Evolutionary conservation across 2,113 vertebrate species (phyloP), one percentile per base, ranked within the genome.

Genomic region (Lanius ludovicianus): DNA sequence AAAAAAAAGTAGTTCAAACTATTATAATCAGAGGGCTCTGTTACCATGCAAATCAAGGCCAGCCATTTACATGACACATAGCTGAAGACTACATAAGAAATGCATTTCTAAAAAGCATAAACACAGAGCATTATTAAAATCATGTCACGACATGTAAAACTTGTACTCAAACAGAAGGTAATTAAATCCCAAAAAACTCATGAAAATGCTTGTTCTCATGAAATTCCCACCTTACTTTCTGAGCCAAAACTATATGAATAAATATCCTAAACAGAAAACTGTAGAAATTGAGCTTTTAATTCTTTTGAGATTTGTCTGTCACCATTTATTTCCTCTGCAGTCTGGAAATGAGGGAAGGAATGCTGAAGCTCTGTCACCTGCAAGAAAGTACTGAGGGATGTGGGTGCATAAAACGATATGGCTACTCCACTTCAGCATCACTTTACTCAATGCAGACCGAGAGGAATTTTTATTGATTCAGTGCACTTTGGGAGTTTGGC

Each of bases 401-500:
- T 50, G 62, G 83, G 75, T 56, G 67, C 13, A 27, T 78, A 55
- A 84, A 89, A 86, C 0, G 0, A 31, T 67, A 55, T 2, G 12
- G 59, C 63, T 77, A 50, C 63, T 85, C 67, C 60, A 75, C 85
- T 83, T 64, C 42, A 55, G 71, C 33, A 84, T 70, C 47, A 21
- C 90, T 80, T 68, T 78, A 90, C 64, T 86, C 71, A 88, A 4
- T 11, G 64, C 52, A 93, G 68, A 89, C 74, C 8, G 4, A 89
- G 49, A 93, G 68, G 70, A 88, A 92, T 89, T 96, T 96, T 95
- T 90, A 96, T 88, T 92, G 89, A 90, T 96, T 93, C 79, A 73
- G 56, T 87, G 85, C 47, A 74, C 92, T 93, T 94, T 62, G n/a
- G 84, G 71, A 69, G 41, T 75, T 87, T 96, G 89, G 94, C 79